A percentile compares a stretch with the other conserved stretches of the same genome.
Evolutionary conservation across 1,140 invertebrate genomes (phyloP).

Genomic region (Drosophila sproati): DNA sequence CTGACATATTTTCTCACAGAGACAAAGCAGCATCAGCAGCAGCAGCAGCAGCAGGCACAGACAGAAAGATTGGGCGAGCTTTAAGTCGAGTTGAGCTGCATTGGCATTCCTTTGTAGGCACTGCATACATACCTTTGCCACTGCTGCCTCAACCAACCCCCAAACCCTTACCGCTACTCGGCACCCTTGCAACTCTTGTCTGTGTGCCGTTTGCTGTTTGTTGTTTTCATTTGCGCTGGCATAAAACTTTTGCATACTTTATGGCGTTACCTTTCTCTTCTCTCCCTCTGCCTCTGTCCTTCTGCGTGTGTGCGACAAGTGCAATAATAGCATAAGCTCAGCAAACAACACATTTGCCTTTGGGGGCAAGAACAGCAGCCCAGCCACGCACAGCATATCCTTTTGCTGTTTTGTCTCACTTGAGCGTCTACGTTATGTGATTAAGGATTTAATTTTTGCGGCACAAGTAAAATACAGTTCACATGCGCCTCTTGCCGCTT

Average conservation of each 20-base stretch:
- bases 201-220: conserved; percentile 51
- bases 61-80: neutral
- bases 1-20: conserved; percentile 71
- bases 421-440: conserved; percentile 71
- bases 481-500: neutral
- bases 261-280: conserved; percentile 42
- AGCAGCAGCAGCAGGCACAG: no score
- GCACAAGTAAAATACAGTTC: conserved; percentile 20
- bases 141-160: conserved; percentile 11
- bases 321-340: conserved; percentile 79
- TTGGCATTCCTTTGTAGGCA: conserved; percentile 64
- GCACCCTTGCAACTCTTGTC: neutral
- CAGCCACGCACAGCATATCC: conserved; percentile 20
- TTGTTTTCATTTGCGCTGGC: conserved; percentile 77
- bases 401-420: conserved; percentile 28
- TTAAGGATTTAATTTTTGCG: conserved; percentile 72
- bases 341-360: conserved; percentile 53
- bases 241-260: conserved; percentile 82
- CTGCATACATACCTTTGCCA: conserved; percentile 52
- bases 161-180: neutral
- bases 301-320: conserved; percentile 60
- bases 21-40: neutral
- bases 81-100: conserved; percentile 33
- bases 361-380: conserved; percentile 12
- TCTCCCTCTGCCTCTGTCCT: conserved; percentile 2